Evolutionary conservation across 2,888 invertebrate species (phyloP).

Genomic region (Pinctada fucata): DNA sequence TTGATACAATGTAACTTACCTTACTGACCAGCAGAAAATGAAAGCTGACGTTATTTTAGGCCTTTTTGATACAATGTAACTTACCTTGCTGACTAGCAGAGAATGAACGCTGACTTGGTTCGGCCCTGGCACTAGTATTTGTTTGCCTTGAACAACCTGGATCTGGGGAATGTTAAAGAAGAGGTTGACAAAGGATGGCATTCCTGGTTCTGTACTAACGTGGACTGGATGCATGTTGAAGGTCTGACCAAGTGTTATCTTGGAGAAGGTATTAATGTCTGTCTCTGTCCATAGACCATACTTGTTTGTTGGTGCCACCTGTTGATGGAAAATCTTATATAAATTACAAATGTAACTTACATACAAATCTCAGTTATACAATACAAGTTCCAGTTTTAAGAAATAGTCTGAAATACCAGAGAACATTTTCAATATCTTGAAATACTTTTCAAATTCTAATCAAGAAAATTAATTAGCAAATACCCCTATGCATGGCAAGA

Average conservation of each 20-base stretch:
- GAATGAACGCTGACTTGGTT: constrained; percentile 30
- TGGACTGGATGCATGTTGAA: constrained; percentile 48
- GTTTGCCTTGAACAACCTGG: neutral
- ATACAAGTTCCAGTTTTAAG: no score
- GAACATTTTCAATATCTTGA: no score
- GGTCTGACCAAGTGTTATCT: constrained; percentile 48
- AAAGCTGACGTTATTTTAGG: constrained; percentile 23
- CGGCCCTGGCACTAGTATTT: constrained; percentile 18
- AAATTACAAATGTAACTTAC: neutral
- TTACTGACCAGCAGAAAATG: neutral
- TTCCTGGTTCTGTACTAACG: constrained; percentile 32
- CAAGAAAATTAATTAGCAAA: no score
- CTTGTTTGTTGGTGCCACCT: constrained; percentile 62
- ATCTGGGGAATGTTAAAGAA: constrained; percentile 41
- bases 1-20: no score
- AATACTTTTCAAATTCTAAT: no score
- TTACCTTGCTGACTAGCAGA: constrained; percentile 28
- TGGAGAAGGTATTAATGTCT: constrained; percentile 52
- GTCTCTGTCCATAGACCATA: constrained; percentile 62
- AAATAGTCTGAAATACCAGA: no score
- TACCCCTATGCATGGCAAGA: no score
- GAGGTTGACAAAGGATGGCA: constrained; percentile 54
- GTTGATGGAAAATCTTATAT: constrained; percentile 4
- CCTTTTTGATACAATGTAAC: neutral
- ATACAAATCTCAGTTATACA: no score